Conservation (phyloP, 2,888 invertebrate genomes). For the Syritta pipiens region DNA sequence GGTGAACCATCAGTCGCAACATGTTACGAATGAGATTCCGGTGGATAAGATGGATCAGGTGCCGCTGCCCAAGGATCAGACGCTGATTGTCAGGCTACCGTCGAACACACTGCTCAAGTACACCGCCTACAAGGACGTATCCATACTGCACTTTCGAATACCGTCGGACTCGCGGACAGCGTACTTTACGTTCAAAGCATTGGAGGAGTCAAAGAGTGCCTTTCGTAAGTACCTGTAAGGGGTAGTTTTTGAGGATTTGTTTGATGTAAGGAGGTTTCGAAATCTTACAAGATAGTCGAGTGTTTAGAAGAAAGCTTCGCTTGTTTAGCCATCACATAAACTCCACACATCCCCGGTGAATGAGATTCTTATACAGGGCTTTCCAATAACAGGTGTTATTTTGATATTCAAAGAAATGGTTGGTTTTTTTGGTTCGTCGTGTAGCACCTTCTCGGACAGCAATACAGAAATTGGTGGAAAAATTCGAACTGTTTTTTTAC, state of each 20-base stretch:
- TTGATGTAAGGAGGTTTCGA: too few relatives aligned
- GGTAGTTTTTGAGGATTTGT: neutral
- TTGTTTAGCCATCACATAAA: too few relatives aligned
- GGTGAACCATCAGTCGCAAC: slow-evolving; percentile 71
- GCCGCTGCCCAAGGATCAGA: slow-evolving; percentile 74
- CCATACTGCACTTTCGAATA: slow-evolving; percentile 82
- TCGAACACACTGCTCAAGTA: slow-evolving; percentile 80
- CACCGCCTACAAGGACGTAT: slow-evolving; percentile 82
- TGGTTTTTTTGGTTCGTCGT: too few relatives aligned
- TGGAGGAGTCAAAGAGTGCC: slow-evolving; percentile 79
- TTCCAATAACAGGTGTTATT: too few relatives aligned
- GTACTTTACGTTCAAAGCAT: slow-evolving; percentile 78
- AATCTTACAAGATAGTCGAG: too few relatives aligned
- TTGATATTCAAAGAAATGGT: too few relatives aligned
- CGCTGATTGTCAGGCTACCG: slow-evolving; percentile 78
- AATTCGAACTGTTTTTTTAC: too few relatives aligned
- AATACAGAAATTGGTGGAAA: too few relatives aligned
- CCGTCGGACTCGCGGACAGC: slow-evolving; percentile 80
- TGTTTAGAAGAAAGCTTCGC: too few relatives aligned
- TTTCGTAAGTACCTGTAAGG: slow-evolving; percentile 76
- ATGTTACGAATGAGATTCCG: slow-evolving; percentile 63
- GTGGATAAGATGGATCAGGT: slow-evolving; percentile 73
- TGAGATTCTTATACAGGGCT: too few relatives aligned
- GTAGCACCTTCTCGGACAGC: too few relatives aligned
- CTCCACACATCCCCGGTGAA: too few relatives aligned